A percentile compares a stretch with the other conserved stretches of the same genome.
Conservation (phyloP, 2,888 invertebrate species). For the Sturmia bella region DNA sequence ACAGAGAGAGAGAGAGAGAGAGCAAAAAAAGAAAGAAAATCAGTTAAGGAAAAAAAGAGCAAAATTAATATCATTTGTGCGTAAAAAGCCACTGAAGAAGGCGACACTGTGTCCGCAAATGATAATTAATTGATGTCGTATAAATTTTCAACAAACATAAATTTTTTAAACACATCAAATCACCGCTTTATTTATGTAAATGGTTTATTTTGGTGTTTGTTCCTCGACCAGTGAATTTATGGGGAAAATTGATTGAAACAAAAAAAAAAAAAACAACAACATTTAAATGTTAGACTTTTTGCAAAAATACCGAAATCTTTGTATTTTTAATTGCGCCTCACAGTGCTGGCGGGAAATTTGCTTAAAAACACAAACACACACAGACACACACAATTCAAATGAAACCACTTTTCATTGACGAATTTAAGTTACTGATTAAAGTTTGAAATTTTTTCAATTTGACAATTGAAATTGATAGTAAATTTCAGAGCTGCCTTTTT, state of each 20-base stretch:
- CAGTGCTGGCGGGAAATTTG: neutral
- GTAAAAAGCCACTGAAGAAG: conserved; percentile 68
- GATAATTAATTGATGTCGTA: conserved; percentile 70
- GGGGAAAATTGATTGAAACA: neutral
- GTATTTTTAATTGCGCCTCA: neutral
- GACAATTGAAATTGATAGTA: conserved; percentile 42
- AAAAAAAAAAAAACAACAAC: neutral
- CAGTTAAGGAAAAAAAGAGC: neutral
- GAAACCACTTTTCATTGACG: conserved; percentile 4
- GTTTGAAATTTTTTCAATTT: conserved; percentile 26
- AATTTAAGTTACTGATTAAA: neutral
- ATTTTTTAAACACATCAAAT: conserved; percentile 69
- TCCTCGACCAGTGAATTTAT: conserved; percentile 31
- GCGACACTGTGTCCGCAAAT: conserved; percentile 68
- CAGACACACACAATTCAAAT: neutral
- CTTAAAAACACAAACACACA: too few relatives aligned
- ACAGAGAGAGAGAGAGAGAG: conserved; percentile 3
- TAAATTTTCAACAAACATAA: conserved; percentile 67
- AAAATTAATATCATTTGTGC: conserved; percentile 65
- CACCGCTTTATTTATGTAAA: conserved; percentile 62
- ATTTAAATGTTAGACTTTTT: neutral
- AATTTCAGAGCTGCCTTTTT: neutral
- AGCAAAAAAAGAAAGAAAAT: conserved; percentile 2
- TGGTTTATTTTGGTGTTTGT: conserved; percentile 36
- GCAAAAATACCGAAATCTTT: too few relatives aligned